phyloP scores from a whole-genome alignment of 2,113 vertebrate genomes.

The Carollia perspicillata region DNA sequence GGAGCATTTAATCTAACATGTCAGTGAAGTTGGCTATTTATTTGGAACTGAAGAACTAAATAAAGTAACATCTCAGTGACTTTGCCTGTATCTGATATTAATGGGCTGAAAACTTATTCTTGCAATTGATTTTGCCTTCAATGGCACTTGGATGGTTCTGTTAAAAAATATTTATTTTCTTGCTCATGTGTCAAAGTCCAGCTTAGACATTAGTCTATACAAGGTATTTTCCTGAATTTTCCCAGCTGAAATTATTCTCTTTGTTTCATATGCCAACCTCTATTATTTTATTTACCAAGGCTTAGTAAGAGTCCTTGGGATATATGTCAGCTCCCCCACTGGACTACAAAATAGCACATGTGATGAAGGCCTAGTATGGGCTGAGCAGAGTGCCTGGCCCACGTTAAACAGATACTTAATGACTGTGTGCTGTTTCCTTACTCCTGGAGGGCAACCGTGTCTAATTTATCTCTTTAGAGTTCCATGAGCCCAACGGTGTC shows the following conservation, averaged over 20 bases:
- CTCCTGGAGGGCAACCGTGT: background rate
- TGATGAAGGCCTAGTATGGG: background rate
- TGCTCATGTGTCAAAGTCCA: background rate
- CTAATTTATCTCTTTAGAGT: background rate
- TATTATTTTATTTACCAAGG: background rate
- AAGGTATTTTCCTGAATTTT: background rate
- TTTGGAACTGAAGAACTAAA: background rate
- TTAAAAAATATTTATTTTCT: slow-evolving; percentile 2
- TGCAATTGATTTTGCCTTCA: background rate
- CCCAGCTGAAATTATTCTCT: background rate
- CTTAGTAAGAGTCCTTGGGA: background rate
- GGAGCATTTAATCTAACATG: background rate
- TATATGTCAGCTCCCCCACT: background rate
- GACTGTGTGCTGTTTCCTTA: background rate
- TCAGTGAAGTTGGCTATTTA: background rate
- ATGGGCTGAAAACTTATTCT: background rate
- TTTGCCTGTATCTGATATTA: background rate
- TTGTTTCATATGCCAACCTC: background rate
- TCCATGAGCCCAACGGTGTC: background rate
- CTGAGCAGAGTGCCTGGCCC: background rate
- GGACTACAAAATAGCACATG: background rate
- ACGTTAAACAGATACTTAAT: background rate
- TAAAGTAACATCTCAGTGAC: background rate
- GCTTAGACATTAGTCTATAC: background rate
- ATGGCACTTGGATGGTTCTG: background rate